Evolutionary conservation across 2,888 invertebrate species (phyloP).

Genomic region (Syritta pipiens): DNA sequence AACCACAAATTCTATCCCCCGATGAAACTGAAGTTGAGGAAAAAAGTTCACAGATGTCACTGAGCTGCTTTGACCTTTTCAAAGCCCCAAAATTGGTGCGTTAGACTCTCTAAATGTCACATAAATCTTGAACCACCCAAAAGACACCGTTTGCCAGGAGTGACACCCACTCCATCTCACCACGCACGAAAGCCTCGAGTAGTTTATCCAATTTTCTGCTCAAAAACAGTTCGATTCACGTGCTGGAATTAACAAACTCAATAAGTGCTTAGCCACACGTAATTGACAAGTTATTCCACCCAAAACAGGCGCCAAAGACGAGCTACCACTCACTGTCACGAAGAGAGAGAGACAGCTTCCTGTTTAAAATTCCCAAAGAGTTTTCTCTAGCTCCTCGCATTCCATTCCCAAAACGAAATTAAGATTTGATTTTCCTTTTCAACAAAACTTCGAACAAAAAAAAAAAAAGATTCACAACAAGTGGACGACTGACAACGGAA

Average conservation of each 20-base stretch:
- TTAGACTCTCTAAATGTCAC: too few species aligned
- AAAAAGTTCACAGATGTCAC: too few species aligned
- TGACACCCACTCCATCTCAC: too few species aligned
- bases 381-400: not conserved
- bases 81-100: too few species aligned
- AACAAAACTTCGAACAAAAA: not conserved
- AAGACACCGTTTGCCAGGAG: too few species aligned
- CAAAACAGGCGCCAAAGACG: not conserved
- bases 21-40: too few species aligned
- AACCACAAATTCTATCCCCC: too few species aligned
- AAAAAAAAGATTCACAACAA: constrained; percentile 8
- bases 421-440: constrained; percentile 25
- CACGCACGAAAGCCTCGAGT: too few species aligned
- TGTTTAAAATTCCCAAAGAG: constrained; percentile 49
- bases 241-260: constrained; percentile 16
- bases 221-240: constrained; percentile 5
- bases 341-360: not conserved
- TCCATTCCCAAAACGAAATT: constrained; percentile 23
- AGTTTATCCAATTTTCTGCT: too few species aligned
- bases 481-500: not conserved
- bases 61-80: too few species aligned
- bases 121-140: too few species aligned
- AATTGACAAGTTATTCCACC: constrained; percentile 24
- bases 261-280: constrained; percentile 9
- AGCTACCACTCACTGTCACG: not conserved